Percentiles rank a stretch among this genome's conserved stretches.
Conservation (phyloP, 2,113 vertebrate species). For the Plecturocebus donacophilus region DNA sequence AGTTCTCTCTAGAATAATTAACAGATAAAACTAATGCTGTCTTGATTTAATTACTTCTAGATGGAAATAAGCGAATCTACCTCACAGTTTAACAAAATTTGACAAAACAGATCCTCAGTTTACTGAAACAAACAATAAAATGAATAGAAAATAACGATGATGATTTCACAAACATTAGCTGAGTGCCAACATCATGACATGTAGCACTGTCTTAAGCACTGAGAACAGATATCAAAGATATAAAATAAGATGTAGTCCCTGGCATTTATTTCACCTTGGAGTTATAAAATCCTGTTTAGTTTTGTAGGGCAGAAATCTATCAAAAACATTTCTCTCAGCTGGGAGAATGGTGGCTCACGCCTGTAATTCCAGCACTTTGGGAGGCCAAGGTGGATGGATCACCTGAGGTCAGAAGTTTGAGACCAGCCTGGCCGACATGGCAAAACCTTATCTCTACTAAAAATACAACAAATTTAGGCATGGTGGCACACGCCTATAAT, state of each 20-base stretch:
- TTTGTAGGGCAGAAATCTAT: background rate
- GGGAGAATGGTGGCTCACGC: too few relatives aligned
- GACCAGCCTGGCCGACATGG: too few relatives aligned
- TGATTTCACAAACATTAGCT: background rate
- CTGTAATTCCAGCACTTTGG: too few relatives aligned
- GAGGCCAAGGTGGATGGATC: too few relatives aligned
- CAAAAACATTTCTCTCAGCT: background rate
- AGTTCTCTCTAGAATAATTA: background rate
- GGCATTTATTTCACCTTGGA: background rate
- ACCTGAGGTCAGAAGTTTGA: too few relatives aligned
- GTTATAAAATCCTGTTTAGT: background rate
- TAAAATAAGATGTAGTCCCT: background rate
- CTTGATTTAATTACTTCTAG: slow-evolving; percentile 1
- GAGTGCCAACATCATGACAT: background rate
- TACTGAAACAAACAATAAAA: background rate
- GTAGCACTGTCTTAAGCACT: background rate
- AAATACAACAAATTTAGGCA: too few relatives aligned
- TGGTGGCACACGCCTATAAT: too few relatives aligned
- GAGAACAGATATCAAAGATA: background rate
- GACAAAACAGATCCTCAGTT: background rate
- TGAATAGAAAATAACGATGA: background rate
- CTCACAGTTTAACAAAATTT: background rate
- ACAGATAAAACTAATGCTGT: slow-evolving; percentile 9
- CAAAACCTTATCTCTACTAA: too few relatives aligned
- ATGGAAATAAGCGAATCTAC: slow-evolving; percentile 1